phyloP scores from a whole-genome alignment of 2,797 vertebrate genomes.

The Pelobates cultripes region DNA sequence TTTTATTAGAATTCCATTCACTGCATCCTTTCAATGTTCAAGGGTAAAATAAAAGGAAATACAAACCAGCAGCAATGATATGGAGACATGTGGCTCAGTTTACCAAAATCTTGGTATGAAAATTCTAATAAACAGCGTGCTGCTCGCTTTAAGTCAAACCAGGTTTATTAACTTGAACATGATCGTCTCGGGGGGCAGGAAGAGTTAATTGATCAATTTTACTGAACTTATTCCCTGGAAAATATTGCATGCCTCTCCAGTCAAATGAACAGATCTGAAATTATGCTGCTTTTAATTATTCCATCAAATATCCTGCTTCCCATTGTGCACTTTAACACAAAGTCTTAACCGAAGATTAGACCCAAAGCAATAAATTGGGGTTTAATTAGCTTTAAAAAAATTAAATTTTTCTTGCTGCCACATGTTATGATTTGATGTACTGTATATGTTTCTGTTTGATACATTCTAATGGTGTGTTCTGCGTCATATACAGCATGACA shows the following conservation, averaged over 20 bases:
- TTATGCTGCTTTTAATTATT: slow-evolving; percentile 29
- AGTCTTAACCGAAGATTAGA: neutral
- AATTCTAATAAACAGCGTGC: slow-evolving; percentile 39
- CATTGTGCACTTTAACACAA: neutral
- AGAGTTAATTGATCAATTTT: slow-evolving; percentile 43
- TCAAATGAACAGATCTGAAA: slow-evolving; percentile 26
- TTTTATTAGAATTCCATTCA: slow-evolving; percentile 18
- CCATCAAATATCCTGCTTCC: slow-evolving; percentile 3
- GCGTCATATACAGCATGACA: neutral
- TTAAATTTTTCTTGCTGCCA: neutral
- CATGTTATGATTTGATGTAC: neutral
- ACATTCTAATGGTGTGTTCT: neutral
- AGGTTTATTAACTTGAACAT: slow-evolving; percentile 31
- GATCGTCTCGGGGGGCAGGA: slow-evolving; percentile 26
- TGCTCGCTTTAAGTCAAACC: slow-evolving; percentile 38
- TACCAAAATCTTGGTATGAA: slow-evolving; percentile 29
- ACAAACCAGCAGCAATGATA: slow-evolving; percentile 43
- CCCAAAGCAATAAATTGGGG: neutral
- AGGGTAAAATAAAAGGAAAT: slow-evolving; percentile 42
- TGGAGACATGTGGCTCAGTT: slow-evolving; percentile 43
- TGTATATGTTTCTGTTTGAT: neutral
- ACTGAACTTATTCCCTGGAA: slow-evolving; percentile 25
- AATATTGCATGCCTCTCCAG: slow-evolving; percentile 1
- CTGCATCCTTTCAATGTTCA: slow-evolving; percentile 27
- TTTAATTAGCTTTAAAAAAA: neutral